phyloP scores from a whole-genome alignment of 2,797 vertebrate genomes.

The Gymnothorax reevesii region DNA sequence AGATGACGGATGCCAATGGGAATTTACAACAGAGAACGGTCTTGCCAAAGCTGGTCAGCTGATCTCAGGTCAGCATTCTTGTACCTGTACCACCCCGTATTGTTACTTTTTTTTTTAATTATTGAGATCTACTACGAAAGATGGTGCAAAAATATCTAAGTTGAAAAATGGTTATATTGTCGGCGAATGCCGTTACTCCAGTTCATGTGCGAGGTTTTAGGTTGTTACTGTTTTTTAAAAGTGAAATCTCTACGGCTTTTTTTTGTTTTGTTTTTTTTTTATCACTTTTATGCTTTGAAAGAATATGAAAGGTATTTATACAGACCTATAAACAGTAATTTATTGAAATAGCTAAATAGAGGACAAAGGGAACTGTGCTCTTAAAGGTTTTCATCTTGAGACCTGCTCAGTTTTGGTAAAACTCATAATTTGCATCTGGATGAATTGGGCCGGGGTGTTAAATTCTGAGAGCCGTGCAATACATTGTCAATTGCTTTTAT shows the following conservation, averaged over 20 bases:
- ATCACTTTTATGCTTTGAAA: conserved; percentile 74
- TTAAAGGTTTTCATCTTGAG: conserved; percentile 72
- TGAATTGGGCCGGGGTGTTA: conserved; percentile 17
- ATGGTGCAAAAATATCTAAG: neutral
- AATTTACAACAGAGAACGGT: conserved; percentile 98
- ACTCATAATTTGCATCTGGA: conserved; percentile 43
- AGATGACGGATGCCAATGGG: conserved; percentile 96
- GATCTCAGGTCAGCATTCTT: conserved; percentile 57
- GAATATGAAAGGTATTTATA: conserved; percentile 25
- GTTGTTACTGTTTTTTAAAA: conserved; percentile 73
- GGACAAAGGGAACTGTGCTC: conserved; percentile 85
- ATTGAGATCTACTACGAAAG: conserved; percentile 1
- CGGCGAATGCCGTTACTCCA: neutral
- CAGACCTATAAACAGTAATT: conserved; percentile 36
- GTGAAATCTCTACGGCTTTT: conserved; percentile 73
- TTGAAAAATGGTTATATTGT: neutral
- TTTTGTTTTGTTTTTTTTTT: conserved; percentile 63
- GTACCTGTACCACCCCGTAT: neutral
- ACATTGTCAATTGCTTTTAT: no score
- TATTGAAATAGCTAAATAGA: conserved; percentile 53
- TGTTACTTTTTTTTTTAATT: conserved; percentile 17
- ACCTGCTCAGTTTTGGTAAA: conserved; percentile 42
- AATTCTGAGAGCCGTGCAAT: no score
- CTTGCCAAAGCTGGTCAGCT: conserved; percentile 98
- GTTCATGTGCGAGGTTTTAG: conserved; percentile 18